phyloP scores from a whole-genome alignment of 2,113 vertebrate species.

The Piprites chloris region DNA sequence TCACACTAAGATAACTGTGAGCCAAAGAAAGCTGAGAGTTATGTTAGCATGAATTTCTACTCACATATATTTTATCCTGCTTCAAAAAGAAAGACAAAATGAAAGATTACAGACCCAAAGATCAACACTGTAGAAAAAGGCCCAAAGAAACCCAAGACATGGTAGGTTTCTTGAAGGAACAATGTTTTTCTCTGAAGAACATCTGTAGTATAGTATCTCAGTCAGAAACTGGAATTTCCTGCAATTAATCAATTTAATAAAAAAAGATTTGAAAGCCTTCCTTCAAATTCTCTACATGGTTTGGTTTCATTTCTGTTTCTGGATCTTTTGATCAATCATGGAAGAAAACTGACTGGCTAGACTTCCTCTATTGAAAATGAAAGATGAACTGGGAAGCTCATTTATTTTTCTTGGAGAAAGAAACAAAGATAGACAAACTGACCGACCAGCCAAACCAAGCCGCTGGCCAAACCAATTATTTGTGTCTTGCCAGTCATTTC shows the following conservation, averaged over 20 bases:
- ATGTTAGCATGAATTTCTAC: neutral
- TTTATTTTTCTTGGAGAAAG: conserved; percentile 51
- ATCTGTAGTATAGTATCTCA: neutral
- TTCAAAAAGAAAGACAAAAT: neutral
- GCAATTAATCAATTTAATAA: conserved; percentile 3
- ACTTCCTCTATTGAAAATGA: conserved; percentile 33
- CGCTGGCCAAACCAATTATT: conserved; percentile 59
- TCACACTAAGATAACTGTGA: neutral
- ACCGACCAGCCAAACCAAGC: conserved; percentile 32
- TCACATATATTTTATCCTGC: neutral
- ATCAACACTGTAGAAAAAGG: neutral
- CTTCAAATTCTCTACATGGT: neutral
- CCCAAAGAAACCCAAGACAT: neutral
- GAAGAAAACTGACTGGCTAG: conserved; percentile 24
- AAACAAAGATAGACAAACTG: conserved; percentile 48
- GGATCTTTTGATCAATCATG: neutral
- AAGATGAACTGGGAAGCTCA: conserved; percentile 13
- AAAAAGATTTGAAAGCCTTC: neutral
- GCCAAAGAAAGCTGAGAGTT: neutral
- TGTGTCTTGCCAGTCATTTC: conserved; percentile 32
- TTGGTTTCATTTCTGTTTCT: conserved; percentile 37
- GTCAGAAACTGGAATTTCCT: conserved; percentile 35
- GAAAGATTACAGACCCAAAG: neutral
- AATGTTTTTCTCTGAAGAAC: neutral
- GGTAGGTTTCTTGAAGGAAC: neutral